Conservation (phyloP, 2,113 vertebrate species). For the Promerops cafer region DNA sequence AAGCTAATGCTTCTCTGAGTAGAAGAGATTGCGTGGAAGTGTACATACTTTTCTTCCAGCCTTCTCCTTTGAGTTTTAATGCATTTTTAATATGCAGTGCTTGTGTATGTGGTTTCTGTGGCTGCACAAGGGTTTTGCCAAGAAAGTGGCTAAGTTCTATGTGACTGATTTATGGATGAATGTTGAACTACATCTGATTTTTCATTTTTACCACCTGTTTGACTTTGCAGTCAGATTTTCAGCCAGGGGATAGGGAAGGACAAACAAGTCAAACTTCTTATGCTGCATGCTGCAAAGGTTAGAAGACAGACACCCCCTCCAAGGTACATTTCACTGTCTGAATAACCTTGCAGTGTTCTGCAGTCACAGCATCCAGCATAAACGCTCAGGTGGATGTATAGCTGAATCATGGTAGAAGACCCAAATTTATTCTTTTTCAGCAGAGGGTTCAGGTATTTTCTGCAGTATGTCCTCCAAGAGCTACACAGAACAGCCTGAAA, state of each 20-base stretch:
- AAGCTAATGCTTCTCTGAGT: not conserved
- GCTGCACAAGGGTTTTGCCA: not conserved
- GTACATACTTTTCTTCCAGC: not conserved
- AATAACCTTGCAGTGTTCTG: not conserved
- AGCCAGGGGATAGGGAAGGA: not conserved
- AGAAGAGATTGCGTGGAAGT: not conserved
- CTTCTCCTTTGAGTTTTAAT: not conserved
- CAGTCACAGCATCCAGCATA: not conserved
- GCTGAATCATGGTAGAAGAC: not conserved
- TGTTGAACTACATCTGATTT: not conserved
- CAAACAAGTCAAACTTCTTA: not conserved
- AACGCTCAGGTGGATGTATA: not conserved
- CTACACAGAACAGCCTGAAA: not conserved
- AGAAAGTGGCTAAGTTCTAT: not conserved
- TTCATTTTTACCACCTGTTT: not conserved
- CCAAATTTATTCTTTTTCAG: not conserved
- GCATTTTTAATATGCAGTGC: not conserved
- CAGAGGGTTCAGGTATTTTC: not conserved
- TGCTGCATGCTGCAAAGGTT: not conserved
- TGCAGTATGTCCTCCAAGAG: not conserved
- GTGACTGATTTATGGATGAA: not conserved
- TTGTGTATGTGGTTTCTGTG: not conserved
- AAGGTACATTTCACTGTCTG: not conserved
- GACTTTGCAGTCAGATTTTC: not conserved
- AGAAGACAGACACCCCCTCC: not conserved